Evolutionary conservation across 2,797 vertebrate species (phyloP), one percentile per base, ranked within the genome.

Genomic region (Squalus acanthias): DNA sequence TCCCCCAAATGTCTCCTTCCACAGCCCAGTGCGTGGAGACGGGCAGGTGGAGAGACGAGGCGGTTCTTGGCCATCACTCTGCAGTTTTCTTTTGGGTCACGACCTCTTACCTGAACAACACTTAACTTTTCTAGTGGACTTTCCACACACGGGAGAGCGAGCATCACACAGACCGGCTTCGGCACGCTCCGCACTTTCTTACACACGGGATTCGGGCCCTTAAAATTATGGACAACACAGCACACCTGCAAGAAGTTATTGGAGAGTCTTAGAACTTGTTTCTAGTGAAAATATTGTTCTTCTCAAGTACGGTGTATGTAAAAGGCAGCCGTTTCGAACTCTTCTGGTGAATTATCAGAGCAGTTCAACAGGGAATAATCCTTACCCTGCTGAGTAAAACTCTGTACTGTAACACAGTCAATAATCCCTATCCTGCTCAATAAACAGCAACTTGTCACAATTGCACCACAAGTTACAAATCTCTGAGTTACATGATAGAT

Each of bases 121-220:
- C 98, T 99, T 98, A 99, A 98, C 98, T 99, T 99, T 98, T 99
- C 98, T 96, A 99, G 98, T 98, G 98, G 98, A 98, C 98, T 98
- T 97, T 99, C 98, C 96, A 98, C 97, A 0, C 98, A 98, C 79
- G 98, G 98, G 96, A 98, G 97, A 94, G 97, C 98, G 0, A 95
- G 39, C 94, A 74, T 95, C 85, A 98, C 98, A 74, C 94, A 50
- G 46, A 95, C 94, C 1, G 94, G 94, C 17, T 70, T 74, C 95
- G 98, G 98, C 96, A 98, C 97, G 53, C 98, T 98, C 46, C 98
- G 96, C 29, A 97, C 96, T 17, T 97, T 97, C 96, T 98, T 98
- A 87, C 97, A 97, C 1, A 97, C 97, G 0, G 97, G 69, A 70
- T 97, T 97, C 33, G 97, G 97, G 96, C 98, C 98, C 97, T 98